These are phyloP conservation scores for Drosophila longiperda DNA, from an alignment of 2,888 invertebrate species.

Conservation along the genomic window DNA sequence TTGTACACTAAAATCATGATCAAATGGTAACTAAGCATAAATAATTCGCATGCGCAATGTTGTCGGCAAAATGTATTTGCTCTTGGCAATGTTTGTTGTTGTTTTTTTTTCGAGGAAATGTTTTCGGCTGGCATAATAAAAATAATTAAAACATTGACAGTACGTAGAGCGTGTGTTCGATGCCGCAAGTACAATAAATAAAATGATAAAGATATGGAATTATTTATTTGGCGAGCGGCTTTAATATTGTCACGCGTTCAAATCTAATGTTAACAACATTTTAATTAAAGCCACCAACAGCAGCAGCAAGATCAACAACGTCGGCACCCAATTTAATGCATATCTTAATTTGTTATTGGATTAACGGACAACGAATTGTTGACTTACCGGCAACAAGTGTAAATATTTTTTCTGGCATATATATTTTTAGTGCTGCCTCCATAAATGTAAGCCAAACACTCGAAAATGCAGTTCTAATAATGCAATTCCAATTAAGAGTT, in stretches of 20 bases:
- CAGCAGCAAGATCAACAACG: constrained; percentile 14
- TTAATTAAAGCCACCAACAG: constrained; percentile 63
- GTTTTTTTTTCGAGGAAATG: constrained; percentile 31
- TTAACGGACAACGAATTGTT: constrained; percentile 40
- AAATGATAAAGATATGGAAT: constrained; percentile 65
- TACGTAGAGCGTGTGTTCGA: constrained; percentile 12
- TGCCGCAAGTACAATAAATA: constrained; percentile 49
- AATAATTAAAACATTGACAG: constrained; percentile 60
- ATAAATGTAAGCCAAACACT: constrained; percentile 19
- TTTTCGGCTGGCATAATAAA: constrained; percentile 24
- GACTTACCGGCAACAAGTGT: constrained; percentile 27
- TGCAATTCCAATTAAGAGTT: constrained; percentile 15
- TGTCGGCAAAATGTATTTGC: constrained; percentile 19
- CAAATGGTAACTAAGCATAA: constrained; percentile 59
- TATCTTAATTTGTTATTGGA: constrained; percentile 43
- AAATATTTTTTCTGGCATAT: constrained; percentile 57
- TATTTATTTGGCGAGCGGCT: constrained; percentile 71
- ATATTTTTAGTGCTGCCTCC: constrained; percentile 24
- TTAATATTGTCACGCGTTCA: constrained; percentile 64
- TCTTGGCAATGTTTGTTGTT: constrained; percentile 39
- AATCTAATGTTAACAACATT: constrained; percentile 79
- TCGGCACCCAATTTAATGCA: constrained; percentile 41
- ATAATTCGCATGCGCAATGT: constrained; percentile 37
- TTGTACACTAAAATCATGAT: constrained; percentile 63
- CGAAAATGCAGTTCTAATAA: constrained; percentile 21